phyloP scores from a whole-genome alignment of 2,888 invertebrate species.

The Tenthredo mesomela region DNA sequence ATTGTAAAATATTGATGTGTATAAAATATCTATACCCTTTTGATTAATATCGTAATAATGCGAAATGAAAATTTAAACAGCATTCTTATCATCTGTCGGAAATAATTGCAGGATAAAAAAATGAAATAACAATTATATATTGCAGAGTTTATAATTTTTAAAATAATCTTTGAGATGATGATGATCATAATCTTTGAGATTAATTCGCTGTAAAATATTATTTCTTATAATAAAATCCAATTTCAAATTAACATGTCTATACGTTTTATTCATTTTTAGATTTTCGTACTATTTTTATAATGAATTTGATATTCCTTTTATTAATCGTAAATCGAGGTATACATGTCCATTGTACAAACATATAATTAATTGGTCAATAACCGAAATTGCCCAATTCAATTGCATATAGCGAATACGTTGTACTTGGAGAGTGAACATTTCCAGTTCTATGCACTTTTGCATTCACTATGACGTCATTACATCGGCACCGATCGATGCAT shows the following conservation, averaged over 20 bases:
- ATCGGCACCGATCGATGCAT: background rate
- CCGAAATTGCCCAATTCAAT: background rate
- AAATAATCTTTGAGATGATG: background rate
- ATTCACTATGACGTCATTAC: background rate
- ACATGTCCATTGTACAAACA: background rate
- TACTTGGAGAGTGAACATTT: background rate
- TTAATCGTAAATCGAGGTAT: background rate
- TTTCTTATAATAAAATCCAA: background rate
- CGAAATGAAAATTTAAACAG: background rate
- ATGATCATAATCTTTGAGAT: background rate
- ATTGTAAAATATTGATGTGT: constrained; percentile 9
- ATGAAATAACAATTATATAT: background rate
- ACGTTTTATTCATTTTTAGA: background rate
- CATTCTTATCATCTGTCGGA: background rate
- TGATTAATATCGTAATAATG: background rate
- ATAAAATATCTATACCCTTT: background rate
- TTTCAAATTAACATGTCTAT: background rate
- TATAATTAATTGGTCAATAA: background rate
- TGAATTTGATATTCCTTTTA: background rate
- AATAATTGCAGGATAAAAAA: background rate
- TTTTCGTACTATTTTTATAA: background rate
- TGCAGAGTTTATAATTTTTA: background rate
- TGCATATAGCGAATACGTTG: background rate
- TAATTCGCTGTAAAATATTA: background rate
- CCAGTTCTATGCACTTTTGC: background rate